These are phyloP conservation scores for Corbicula japonica DNA, from an alignment of 2,888 invertebrate genomes.

Conservation along the genomic window DNA sequence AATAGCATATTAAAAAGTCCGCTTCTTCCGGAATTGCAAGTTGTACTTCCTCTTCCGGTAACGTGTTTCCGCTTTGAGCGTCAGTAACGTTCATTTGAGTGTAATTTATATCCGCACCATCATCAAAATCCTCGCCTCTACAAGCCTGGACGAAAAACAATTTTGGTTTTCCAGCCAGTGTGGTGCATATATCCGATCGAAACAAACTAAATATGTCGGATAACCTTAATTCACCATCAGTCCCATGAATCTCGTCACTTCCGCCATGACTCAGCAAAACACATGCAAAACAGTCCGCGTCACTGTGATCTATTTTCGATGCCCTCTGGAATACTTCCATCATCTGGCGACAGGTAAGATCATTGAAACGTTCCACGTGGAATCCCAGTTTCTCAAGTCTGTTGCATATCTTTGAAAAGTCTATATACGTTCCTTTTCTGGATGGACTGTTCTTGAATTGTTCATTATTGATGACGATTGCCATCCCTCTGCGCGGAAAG, in stretches of 20 bases:
- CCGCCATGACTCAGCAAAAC: slow-evolving; percentile 97
- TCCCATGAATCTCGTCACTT: slow-evolving; percentile 94
- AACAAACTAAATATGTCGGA: slow-evolving; percentile 90
- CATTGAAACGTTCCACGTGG: slow-evolving; percentile 90
- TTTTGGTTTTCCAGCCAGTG: slow-evolving; percentile 95
- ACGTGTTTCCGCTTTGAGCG: slow-evolving; percentile 88
- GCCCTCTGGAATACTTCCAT: slow-evolving; percentile 88
- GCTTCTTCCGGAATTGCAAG: slow-evolving; percentile 86
- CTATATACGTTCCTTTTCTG: slow-evolving; percentile 93
- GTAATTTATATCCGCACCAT: slow-evolving; percentile 72
- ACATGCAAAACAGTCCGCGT: slow-evolving; percentile 94
- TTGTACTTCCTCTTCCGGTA: slow-evolving; percentile 87
- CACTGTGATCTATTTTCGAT: slow-evolving; percentile 92
- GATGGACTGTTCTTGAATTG: slow-evolving; percentile 88
- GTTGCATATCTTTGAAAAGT: slow-evolving; percentile 91
- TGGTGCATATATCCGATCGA: slow-evolving; percentile 91
- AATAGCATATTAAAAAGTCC: slow-evolving; percentile 85
- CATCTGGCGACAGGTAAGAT: slow-evolving; percentile 91
- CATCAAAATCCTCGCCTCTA: slow-evolving; percentile 78
- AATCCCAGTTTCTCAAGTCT: slow-evolving; percentile 88
- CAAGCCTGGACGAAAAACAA: slow-evolving; percentile 90
- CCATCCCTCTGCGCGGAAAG: slow-evolving; percentile 92
- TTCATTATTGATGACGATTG: slow-evolving; percentile 96
- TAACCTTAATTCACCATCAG: slow-evolving; percentile 94
- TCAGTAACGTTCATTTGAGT: slow-evolving; percentile 72